Evolutionary conservation across 2,888 invertebrate genomes (phyloP).

Genomic region (Shargacucullia verbasci): DNA sequence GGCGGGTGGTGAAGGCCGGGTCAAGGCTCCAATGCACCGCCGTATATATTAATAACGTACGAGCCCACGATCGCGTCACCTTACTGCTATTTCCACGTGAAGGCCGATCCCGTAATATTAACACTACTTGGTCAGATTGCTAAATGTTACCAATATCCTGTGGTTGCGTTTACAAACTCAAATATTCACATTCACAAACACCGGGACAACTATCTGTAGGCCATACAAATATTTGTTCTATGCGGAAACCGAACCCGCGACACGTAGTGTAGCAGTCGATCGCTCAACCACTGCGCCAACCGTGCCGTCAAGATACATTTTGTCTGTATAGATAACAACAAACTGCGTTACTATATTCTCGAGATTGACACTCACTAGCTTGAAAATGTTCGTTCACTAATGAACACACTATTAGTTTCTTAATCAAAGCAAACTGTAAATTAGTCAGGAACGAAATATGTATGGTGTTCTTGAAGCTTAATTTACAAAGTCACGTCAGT

Average conservation of each 20-base stretch:
- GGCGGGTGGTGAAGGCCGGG: conserved; percentile 72
- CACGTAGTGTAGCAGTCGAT: too few species aligned
- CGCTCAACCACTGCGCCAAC: too few species aligned
- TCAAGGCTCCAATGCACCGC: conserved; percentile 77
- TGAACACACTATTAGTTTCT: too few species aligned
- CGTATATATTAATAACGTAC: conserved; percentile 65
- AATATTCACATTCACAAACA: too few species aligned
- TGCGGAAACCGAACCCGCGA: too few species aligned
- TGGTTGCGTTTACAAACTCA: too few species aligned
- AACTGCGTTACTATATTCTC: not conserved
- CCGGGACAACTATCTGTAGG: too few species aligned
- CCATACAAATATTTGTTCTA: too few species aligned
- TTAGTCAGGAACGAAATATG: too few species aligned
- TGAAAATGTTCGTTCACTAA: not conserved
- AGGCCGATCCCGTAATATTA: conserved; percentile 48
- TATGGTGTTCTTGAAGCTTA: too few species aligned
- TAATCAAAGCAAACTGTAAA: not conserved
- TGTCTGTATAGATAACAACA: conserved; percentile 4
- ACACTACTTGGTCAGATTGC: conserved; percentile 46
- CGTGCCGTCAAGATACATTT: too few species aligned
- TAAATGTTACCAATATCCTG: conserved; percentile 46
- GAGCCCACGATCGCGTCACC: conserved; percentile 63
- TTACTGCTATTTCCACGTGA: conserved; percentile 65
- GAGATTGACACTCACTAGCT: not conserved
- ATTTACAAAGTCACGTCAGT: not conserved